Base-by-base conservation (phyloP, 2,888 invertebrate genomes). In the Monopis laevigella region DNA sequence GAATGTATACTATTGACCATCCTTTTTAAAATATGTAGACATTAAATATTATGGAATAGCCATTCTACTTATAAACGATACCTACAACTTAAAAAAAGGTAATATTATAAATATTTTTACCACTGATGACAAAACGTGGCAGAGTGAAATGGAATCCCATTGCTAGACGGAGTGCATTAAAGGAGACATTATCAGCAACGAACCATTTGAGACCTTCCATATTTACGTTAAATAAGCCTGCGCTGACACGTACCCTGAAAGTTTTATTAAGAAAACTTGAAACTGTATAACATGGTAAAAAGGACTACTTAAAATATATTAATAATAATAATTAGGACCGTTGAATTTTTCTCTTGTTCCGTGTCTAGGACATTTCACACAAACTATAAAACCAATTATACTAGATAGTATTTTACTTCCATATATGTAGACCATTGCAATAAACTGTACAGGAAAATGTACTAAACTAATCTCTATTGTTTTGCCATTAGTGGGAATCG, bases 171-270 rank as follows among this genome's bases (percentile, higher is more conserved):
- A 64, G 17, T 0, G 58, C 41, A 43, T 54, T 59, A 51, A 66
- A 59, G 11, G 43, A 51, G 17, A 65, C 54, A 10, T 49, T 36
- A 42, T 68, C 62, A 6, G 64, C 53, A 11, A 62, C 49, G 47
- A 54, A 66, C 66, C 65, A 68, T 27, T 52, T 53, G 8, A 66
- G 55, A 21, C 67, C 67, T 29, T 60, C 57, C 41, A 54, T 43
- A 13, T 51, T 50, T 17, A 66, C 43, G 48, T 62, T 45, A 2
- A 46, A 45, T 11, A 63, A 14, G 5, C 44, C 43, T 2, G 46
- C 56, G 2, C 43, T 26, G 10, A 45, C 56, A 1, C 48, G 47
- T 3, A 54, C 46, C 16, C 66, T 66, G 46, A 2, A 18, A 2
- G n/a, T n/a, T n/a, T n/a, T n/a, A n/a, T n/a, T n/a, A n/a, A n/a